These are phyloP conservation scores for Etheostoma spectabile DNA, from an alignment of 2,113 vertebrate species.

Conservation along the genomic window DNA sequence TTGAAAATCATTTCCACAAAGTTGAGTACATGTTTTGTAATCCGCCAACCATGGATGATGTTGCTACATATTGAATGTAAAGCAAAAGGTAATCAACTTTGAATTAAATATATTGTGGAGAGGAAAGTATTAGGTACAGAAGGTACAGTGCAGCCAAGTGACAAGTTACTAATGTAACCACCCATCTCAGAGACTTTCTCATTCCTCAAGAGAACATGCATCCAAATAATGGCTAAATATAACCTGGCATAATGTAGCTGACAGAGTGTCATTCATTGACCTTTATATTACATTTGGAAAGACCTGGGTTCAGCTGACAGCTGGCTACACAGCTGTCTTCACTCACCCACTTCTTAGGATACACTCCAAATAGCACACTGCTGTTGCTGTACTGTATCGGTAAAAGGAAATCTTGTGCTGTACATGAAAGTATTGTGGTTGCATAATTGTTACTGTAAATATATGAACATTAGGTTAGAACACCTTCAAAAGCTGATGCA, in stretches of 20 bases:
- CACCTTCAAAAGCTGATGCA: neutral
- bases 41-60: too few relatives aligned
- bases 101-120: too few relatives aligned
- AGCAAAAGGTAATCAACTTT: too few relatives aligned
- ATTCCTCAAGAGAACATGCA: neutral
- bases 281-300: slow-evolving; percentile 5
- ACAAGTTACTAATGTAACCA: neutral
- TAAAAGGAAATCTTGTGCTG: neutral
- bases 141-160: neutral
- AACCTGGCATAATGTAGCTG: slow-evolving; percentile 19
- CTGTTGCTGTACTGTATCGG: neutral
- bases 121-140: too few relatives aligned
- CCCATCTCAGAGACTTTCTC: neutral
- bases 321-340: neutral
- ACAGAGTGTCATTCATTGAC: slow-evolving; percentile 25
- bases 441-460: neutral
- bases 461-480: neutral
- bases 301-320: slow-evolving; percentile 14
- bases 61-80: too few relatives aligned
- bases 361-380: neutral
- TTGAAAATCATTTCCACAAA: neutral
- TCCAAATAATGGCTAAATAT: slow-evolving; percentile 27
- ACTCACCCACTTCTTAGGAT: neutral
- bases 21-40: too few relatives aligned
- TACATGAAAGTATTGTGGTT: neutral